Conservation (phyloP, 2,888 invertebrate species). For the Serripes groenlandicus region DNA sequence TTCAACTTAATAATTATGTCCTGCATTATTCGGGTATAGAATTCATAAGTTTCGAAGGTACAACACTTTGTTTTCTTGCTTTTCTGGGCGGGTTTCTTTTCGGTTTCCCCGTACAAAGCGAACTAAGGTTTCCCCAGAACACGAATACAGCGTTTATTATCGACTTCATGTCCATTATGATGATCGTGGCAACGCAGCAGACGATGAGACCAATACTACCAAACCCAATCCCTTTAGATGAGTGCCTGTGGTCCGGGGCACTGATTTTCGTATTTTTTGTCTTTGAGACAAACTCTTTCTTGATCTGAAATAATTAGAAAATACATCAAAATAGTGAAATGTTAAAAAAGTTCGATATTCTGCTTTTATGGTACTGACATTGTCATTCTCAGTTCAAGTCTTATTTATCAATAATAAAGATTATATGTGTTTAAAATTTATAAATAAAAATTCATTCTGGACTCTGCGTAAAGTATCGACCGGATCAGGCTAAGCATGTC, state of each 20-base stretch:
- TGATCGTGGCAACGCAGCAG: neutral
- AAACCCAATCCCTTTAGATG: slow-evolving; percentile 3
- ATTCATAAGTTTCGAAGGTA: too few species aligned
- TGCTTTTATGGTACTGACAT: neutral
- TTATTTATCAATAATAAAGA: neutral
- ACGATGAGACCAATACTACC: neutral
- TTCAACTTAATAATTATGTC: too few species aligned
- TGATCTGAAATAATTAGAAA: neutral
- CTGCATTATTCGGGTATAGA: too few species aligned
- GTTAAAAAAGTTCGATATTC: neutral
- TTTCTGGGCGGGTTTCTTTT: too few species aligned
- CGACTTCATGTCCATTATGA: slow-evolving; percentile 12
- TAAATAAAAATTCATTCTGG: neutral
- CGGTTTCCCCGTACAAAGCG: too few species aligned
- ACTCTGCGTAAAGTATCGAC: too few species aligned
- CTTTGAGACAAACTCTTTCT: slow-evolving; percentile 12
- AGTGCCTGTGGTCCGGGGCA: neutral
- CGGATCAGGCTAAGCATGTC: too few species aligned
- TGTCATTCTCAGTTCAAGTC: neutral
- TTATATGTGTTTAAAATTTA: neutral
- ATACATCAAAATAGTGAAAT: neutral
- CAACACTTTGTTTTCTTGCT: too few species aligned
- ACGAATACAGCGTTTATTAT: neutral
- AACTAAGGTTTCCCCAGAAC: neutral
- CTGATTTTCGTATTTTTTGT: neutral